These are phyloP conservation scores for Coelopa pilipes DNA, from an alignment of 2,888 invertebrate species.

Conservation along the genomic window DNA sequence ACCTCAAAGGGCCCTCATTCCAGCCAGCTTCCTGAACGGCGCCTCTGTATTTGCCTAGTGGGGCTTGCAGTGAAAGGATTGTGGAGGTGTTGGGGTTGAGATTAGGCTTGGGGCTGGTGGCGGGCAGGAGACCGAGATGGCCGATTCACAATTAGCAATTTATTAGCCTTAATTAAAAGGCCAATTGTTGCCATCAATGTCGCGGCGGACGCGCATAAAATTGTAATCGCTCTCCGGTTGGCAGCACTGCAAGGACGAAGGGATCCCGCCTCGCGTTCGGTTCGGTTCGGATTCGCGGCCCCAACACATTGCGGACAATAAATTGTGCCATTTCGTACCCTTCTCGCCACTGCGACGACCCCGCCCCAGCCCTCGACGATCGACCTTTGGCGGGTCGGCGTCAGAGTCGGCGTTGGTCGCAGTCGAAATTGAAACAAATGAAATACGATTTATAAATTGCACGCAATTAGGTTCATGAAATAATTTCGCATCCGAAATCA, in stretches of 20 bases:
- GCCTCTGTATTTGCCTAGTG: neutral
- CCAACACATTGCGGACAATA: neutral
- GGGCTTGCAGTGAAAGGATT: neutral
- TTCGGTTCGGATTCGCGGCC: neutral
- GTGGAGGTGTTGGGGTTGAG: neutral
- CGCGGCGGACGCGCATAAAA: conserved; percentile 9
- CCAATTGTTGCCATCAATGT: conserved; percentile 8
- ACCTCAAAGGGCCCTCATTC: no score
- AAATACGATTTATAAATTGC: conserved; percentile 17
- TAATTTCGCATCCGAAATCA: neutral
- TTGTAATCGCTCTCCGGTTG: conserved; percentile 9
- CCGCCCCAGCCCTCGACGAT: neutral
- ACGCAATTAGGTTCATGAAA: conserved; percentile 2
- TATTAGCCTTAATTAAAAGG: conserved; percentile 19
- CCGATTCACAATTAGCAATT: conserved; percentile 9
- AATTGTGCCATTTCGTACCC: conserved; percentile 16
- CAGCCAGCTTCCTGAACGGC: no score
- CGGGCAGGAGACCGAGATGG: neutral
- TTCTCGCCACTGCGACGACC: neutral
- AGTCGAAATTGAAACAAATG: conserved; percentile 19
- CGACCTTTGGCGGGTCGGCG: neutral
- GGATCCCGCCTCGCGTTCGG: no score
- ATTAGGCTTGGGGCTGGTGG: no score
- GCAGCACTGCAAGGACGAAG: conserved; percentile 2
- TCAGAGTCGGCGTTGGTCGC: neutral